Base-by-base conservation (phyloP, 92 coral and sea anemone species). In the Siderastrea radians region DNA sequence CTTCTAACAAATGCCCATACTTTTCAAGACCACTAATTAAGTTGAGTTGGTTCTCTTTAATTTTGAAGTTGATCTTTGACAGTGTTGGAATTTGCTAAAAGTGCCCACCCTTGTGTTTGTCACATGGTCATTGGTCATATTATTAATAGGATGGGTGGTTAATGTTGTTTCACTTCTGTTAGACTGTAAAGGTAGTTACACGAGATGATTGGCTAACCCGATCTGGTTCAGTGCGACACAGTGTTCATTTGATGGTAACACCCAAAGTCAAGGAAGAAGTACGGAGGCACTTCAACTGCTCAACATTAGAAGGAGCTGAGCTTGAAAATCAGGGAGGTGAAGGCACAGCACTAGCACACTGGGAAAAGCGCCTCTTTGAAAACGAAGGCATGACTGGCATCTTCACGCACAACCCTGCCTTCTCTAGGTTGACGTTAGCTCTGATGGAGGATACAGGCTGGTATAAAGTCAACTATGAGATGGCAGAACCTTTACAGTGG, bases 361-460 rank as follows among this genome's bases (percentile, higher is more conserved):
- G 97, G 98, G 99, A 98, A 81, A 98, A 98, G 83, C 91, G 99
- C 47, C 52, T 98, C 77, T 96, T 98, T 89, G 99, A 94, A 82
- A 98, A 98, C 71, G 99, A 98, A 81, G 99, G 98, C 0, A 98
- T 98, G 99, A 98, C 99, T 2, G 99, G 98, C 26, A 96, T 93
- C 1, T 93, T 94, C 68, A 95, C 99, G 1, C 96, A 98, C 47
- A 94, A 95, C 75, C 85, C 99, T 50, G 99, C 89, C 14, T 98
- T 98, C 83, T 94, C 98, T 54, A 79, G 98, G 66, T 77, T 98
- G 16, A 98, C 99, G 0, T 78, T 98, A 11, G 98, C 99, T 0
- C 85, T 98, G 76, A 98, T 98, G 99, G 99, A 94, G 82, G 99
- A 98, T 74, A 94, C 98, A 14, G 99, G 99, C 15, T 98, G 99